phyloP scores from a whole-genome alignment of 2,113 vertebrate species.

The Aramus guarauna region DNA sequence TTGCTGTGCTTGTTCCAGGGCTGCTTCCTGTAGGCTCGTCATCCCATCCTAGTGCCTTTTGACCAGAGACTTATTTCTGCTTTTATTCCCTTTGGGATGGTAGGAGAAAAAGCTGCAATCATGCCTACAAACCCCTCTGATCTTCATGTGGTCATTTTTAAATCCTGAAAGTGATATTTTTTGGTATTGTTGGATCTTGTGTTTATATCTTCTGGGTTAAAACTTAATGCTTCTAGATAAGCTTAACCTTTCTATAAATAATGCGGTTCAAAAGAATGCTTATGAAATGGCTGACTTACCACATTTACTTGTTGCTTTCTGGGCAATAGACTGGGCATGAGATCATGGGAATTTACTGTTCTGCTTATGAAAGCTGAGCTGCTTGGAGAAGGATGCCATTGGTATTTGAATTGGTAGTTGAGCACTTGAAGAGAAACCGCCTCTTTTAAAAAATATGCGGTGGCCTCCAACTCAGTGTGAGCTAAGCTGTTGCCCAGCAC shows the following conservation, averaged over 20 bases:
- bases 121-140: neutral
- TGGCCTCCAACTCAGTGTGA: neutral
- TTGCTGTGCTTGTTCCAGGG: neutral
- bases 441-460: neutral
- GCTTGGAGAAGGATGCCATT: neutral
- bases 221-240: neutral
- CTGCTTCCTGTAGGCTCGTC: neutral
- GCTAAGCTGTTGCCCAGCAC: neutral
- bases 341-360: conserved; percentile 30
- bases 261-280: neutral
- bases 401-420: conserved; percentile 1
- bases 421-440: neutral
- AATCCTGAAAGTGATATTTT: neutral
- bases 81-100: neutral
- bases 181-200: neutral
- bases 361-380: neutral
- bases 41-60: neutral
- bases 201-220: neutral
- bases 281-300: neutral
- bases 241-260: neutral
- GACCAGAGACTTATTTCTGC: neutral
- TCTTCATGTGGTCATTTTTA: neutral
- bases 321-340: neutral
- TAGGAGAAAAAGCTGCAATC: neutral
- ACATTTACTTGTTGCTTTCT: neutral